Base-by-base conservation (phyloP, 2,113 vertebrate species). In the Columba janthina region DNA sequence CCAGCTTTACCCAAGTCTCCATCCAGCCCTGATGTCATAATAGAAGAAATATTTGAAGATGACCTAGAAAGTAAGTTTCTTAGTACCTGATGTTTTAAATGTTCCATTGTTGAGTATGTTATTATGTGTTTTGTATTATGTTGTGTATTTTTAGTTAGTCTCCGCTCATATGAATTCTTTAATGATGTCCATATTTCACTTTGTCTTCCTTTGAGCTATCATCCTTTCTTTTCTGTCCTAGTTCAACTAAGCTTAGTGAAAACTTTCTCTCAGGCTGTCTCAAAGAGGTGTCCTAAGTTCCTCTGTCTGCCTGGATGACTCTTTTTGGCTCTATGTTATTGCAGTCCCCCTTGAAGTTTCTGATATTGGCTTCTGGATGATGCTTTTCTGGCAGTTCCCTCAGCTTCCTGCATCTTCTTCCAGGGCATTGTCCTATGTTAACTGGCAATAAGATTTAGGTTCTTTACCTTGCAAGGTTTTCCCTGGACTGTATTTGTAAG, bases 31-130 rank as follows among this genome's bases (percentile, higher is more conserved):
- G 97, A 98, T 92, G 96, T 99, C 32, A 97, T 99, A 64, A 96
- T 99, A 88, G 98, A 99, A 95, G 98, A 99, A 96, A 81, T 98
- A 85, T 66, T 98, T 79, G 98, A 98, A 67, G 98, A 98, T 79
- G 71, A 88, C 38, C 32, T 93, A 42, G 92, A 96, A 94, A 90
- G 98, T 97, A 92, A 97, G 98, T 97, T 70, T 88, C 53, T 85
- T 58, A 50, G 64, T 93, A 79, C 3, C 40, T 70, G 44, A 36
- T 57, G 40, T 31, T 50, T 74, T 36, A 36, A 38, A 3, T 38
- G 5, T 75, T 65, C n/a, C 5, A 2, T 15, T 78, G 14, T 29
- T 5, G 2, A 40, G 12, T 14, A 4, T 81, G 20, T 60, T 64
- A 12, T 10, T 60, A 53, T 16, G 19, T 16, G 5, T n/a, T 32